These are phyloP conservation scores for Kryptolebias marmoratus DNA, from an alignment of 2,113 vertebrate genomes.

Conservation along the genomic window DNA sequence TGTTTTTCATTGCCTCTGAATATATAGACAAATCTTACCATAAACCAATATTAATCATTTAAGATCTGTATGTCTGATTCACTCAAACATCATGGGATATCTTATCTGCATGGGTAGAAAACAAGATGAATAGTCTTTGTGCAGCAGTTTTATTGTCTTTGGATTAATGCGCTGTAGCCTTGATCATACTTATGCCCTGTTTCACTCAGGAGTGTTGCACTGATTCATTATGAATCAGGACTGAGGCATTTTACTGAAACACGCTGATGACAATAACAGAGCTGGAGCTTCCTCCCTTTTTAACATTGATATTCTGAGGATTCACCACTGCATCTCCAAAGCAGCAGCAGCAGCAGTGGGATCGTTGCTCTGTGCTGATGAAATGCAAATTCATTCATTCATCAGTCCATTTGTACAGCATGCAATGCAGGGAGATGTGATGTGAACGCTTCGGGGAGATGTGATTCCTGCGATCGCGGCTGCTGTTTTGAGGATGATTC, in stretches of 20 bases:
- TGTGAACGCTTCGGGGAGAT: neutral
- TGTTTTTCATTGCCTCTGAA: no score
- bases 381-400: constrained; percentile 48
- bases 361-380: constrained; percentile 43
- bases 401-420: neutral
- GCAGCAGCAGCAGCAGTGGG: constrained; percentile 15
- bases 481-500: constrained; percentile 57
- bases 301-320: constrained; percentile 40
- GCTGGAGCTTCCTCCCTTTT: constrained; percentile 1
- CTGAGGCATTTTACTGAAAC: constrained; percentile 7
- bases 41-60: no score
- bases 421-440: neutral
- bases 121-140: neutral
- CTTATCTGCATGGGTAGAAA: neutral
- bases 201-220: constrained; percentile 17
- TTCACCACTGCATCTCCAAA: constrained; percentile 22
- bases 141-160: constrained; percentile 9
- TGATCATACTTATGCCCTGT: neutral
- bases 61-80: no score
- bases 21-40: no score
- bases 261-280: constrained; percentile 13
- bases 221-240: neutral
- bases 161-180: constrained; percentile 3
- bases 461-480: neutral
- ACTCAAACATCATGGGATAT: no score